Evolutionary conservation across 2,113 vertebrate species (phyloP).

Genomic region (Alligator sinensis): DNA sequence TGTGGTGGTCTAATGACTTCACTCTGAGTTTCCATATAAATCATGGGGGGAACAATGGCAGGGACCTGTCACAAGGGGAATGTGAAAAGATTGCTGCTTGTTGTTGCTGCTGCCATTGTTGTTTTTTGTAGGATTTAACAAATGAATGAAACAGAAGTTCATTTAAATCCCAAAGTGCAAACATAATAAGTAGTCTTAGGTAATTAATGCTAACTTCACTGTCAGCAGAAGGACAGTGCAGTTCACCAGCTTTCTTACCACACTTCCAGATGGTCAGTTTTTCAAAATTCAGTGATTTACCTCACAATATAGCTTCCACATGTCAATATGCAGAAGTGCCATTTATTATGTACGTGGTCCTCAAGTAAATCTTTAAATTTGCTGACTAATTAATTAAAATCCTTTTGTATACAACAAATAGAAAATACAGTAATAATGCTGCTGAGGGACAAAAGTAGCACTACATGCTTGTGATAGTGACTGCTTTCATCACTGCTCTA

Average conservation of each 20-base stretch:
- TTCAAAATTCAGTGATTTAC: background rate
- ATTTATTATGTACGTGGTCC: background rate
- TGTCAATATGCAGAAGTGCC: background rate
- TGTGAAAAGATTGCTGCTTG: background rate
- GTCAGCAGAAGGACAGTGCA: background rate
- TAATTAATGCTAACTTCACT: accelerated
- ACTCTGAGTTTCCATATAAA: background rate
- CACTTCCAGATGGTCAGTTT: background rate
- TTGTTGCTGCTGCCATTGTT: background rate
- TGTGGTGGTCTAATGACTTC: background rate
- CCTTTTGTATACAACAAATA: background rate
- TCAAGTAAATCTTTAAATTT: background rate
- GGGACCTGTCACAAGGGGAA: background rate
- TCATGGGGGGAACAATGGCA: background rate
- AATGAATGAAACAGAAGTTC: background rate
- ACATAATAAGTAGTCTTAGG: accelerated
- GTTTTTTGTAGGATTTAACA: background rate
- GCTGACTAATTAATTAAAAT: background rate
- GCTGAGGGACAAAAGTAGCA: background rate
- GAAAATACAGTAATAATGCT: background rate
- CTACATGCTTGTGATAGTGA: background rate
- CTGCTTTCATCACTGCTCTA: background rate
- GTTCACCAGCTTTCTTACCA: accelerated
- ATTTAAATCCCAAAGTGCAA: accelerated
- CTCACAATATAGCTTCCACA: background rate